A percentile compares a stretch with the other conserved stretches of the same genome.
Evolutionary conservation across 2,113 vertebrate species (phyloP).

Genomic region (Anseranas semipalmata): DNA sequence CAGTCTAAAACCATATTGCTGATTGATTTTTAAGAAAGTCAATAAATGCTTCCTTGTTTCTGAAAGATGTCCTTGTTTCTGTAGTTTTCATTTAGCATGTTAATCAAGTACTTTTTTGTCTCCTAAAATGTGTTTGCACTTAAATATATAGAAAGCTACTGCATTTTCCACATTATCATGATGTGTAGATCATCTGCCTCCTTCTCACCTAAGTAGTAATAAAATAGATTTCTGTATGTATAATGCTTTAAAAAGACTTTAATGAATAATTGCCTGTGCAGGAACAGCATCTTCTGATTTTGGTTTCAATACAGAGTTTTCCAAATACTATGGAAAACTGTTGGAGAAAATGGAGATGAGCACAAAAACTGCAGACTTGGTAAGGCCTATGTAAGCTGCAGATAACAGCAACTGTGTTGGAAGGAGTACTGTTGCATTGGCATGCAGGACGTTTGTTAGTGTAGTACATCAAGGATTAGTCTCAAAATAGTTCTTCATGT

Average conservation of each 20-base stretch:
- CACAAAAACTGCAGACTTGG: not conserved
- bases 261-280: not conserved
- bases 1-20: not conserved
- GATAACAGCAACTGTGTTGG: not conserved
- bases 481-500: not conserved
- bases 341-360: not conserved
- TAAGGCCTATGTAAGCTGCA: not conserved
- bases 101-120: not conserved
- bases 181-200: not conserved
- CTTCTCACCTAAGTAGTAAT: not conserved
- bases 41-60: too few relatives aligned
- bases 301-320: not conserved
- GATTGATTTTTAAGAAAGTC: not conserved
- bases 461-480: not conserved
- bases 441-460: not conserved
- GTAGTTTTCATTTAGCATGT: not conserved
- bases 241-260: not conserved
- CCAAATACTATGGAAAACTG: not conserved
- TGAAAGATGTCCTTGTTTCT: not conserved
- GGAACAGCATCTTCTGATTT: not conserved
- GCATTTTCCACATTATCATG: not conserved
- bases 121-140: not conserved
- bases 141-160: not conserved
- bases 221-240: not conserved
- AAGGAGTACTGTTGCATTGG: not conserved